Conservation (phyloP, 2,113 vertebrate genomes). For the Scytalopus superciliaris region DNA sequence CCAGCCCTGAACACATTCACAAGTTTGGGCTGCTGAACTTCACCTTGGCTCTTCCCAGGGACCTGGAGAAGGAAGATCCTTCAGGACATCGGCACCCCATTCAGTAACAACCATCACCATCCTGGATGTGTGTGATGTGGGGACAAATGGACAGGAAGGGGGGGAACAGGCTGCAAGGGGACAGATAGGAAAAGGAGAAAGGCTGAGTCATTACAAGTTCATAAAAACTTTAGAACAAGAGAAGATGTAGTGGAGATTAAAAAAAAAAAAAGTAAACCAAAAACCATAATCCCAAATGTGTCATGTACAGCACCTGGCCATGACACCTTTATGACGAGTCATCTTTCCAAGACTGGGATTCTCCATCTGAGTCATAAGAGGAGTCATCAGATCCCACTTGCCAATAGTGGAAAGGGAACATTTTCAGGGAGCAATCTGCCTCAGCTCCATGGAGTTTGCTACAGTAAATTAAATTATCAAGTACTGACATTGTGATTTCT, state of each 20-base stretch:
- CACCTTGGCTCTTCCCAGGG: neutral
- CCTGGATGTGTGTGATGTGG: neutral
- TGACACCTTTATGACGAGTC: neutral
- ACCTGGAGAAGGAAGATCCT: neutral
- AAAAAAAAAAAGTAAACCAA: neutral
- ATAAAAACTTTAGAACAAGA: neutral
- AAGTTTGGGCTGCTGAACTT: neutral
- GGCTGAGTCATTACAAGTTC: neutral
- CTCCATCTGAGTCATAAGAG: neutral
- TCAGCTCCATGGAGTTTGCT: neutral
- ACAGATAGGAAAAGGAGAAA: neutral
- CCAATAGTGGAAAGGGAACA: neutral
- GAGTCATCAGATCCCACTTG: neutral
- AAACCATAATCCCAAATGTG: neutral
- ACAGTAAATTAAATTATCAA: accelerated
- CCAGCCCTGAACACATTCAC: neutral
- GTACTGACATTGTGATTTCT: neutral
- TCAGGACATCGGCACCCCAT: neutral
- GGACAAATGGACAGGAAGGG: neutral
- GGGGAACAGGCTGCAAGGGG: neutral
- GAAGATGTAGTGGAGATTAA: neutral
- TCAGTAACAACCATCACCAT: neutral
- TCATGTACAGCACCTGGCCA: neutral
- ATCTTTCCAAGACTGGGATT: neutral
- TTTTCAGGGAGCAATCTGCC: neutral